Percentiles rank a stretch among this genome's conserved stretches.
phyloP scores from a whole-genome alignment of 2,113 vertebrate genomes.

The Phalacrocorax pelagicus region DNA sequence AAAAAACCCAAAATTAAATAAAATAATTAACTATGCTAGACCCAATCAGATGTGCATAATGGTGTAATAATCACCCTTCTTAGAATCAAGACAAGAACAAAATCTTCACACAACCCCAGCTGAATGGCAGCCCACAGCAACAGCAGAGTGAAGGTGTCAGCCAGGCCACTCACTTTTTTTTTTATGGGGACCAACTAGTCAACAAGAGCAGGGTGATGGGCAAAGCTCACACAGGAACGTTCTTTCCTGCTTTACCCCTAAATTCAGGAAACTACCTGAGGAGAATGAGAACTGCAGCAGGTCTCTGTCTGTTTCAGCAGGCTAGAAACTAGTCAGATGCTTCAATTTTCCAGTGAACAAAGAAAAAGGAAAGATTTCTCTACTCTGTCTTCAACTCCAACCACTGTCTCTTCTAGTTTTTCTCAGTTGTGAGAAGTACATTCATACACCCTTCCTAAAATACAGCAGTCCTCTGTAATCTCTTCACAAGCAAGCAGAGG shows the following conservation, averaged over 20 bases:
- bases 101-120: background rate
- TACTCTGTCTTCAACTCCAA: background rate
- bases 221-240: rapidly evolving
- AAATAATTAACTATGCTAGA: background rate
- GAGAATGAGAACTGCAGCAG: background rate
- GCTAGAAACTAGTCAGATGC: background rate
- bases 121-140: background rate
- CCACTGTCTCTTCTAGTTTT: background rate
- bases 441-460: background rate
- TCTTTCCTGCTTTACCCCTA: background rate
- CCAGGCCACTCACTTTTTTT: background rate
- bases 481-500: background rate
- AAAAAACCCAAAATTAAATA: background rate
- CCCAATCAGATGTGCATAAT: background rate
- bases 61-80: background rate
- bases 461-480: background rate
- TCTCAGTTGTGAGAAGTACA: background rate
- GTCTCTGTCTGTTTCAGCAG: background rate
- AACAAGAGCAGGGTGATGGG: background rate
- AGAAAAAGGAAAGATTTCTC: background rate
- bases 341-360: background rate
- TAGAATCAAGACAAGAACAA: background rate
- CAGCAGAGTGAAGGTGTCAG: background rate
- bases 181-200: background rate
- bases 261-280: background rate